Evolutionary conservation across 2,113 vertebrate species (phyloP).

Genomic region (Colistium nudipinnis): DNA sequence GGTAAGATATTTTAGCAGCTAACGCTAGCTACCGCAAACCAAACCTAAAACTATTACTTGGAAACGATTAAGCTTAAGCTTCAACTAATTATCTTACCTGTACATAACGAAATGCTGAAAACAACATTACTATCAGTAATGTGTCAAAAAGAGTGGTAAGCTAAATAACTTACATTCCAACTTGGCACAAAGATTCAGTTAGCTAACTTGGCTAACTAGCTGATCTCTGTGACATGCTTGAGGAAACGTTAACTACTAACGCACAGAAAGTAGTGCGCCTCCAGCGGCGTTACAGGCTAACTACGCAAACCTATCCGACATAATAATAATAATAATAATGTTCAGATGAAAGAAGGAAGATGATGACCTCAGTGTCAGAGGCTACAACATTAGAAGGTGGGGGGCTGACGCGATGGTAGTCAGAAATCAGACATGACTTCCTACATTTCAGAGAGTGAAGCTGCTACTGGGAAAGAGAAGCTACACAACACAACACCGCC

Average conservation of each 20-base stretch:
- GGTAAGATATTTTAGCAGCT: conserved; percentile 5
- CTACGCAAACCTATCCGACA: neutral
- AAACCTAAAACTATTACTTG: too few relatives aligned
- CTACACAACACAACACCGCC: conserved; percentile 18
- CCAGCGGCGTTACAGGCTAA: neutral
- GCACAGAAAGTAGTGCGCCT: conserved; percentile 18
- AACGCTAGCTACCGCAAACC: conserved; percentile 18
- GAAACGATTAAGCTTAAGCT: too few relatives aligned
- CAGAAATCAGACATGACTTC: neutral
- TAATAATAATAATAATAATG: too few relatives aligned
- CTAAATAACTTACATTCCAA: conserved; percentile 2
- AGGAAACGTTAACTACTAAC: conserved; percentile 12
- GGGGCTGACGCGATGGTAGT: neutral
- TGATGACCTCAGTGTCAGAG: neutral
- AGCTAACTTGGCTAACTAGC: conserved; percentile 8
- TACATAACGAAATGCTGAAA: neutral
- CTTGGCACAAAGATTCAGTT: conserved; percentile 4
- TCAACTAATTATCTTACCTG: neutral
- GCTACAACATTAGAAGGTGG: neutral
- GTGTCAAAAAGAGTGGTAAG: neutral
- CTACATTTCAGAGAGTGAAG: conserved; percentile 8
- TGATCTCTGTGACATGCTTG: neutral
- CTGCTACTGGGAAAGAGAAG: conserved; percentile 21
- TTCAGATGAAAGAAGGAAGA: neutral
- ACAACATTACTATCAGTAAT: neutral